A percentile compares a stretch with the other conserved stretches of the same genome.
phyloP scores from a whole-genome alignment of 2,797 vertebrate genomes.

The Falco cherrug region DNA sequence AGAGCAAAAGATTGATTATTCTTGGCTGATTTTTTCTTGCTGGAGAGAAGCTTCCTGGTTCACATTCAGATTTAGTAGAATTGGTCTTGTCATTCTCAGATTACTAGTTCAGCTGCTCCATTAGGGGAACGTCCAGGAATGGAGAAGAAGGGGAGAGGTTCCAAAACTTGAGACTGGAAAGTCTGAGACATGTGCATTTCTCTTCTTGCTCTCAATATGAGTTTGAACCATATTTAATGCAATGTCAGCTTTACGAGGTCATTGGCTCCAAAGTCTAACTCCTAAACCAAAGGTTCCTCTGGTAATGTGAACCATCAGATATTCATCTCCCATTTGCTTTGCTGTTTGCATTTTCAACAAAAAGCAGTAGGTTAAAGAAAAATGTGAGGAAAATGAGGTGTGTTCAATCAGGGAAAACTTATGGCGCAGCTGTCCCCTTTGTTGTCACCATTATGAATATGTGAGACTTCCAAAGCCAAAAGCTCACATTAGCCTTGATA shows the following conservation, averaged over 20 bases:
- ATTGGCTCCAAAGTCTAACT: not conserved
- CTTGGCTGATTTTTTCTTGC: slow-evolving; percentile 36
- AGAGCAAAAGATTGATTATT: slow-evolving; percentile 32
- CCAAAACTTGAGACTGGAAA: slow-evolving; percentile 10
- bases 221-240: slow-evolving; percentile 1
- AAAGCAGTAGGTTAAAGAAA: not conserved
- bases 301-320: not conserved
- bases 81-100: slow-evolving; percentile 20
- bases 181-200: not conserved
- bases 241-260: not conserved
- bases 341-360: not conserved
- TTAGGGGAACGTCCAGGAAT: not conserved
- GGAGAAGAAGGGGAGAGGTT: not conserved
- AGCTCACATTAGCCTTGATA: not conserved
- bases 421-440: not conserved
- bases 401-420: not conserved
- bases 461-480: slow-evolving; percentile 1
- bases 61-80: slow-evolving; percentile 12
- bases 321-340: not conserved
- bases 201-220: not conserved
- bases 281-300: not conserved
- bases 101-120: slow-evolving; percentile 18
- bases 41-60: slow-evolving; percentile 28
- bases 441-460: not conserved
- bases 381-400: not conserved